A percentile compares a stretch with the other conserved stretches of the same genome.
phyloP scores from a whole-genome alignment of 2,797 vertebrate genomes.

The Thamnophis elegans region DNA sequence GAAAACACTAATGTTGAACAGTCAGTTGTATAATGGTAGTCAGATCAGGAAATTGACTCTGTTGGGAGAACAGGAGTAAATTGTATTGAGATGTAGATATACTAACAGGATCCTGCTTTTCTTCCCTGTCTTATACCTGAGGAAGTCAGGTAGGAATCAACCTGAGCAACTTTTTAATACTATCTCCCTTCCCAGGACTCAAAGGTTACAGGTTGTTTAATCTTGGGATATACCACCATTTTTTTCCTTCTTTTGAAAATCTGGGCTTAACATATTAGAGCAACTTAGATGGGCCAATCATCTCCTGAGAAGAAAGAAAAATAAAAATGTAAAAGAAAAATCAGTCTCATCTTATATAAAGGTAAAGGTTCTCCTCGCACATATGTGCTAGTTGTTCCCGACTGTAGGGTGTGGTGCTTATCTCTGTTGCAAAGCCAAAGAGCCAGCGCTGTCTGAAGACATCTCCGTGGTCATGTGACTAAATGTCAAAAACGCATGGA shows the following conservation, averaged over 20 bases:
- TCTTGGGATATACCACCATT: background rate
- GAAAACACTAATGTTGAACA: background rate
- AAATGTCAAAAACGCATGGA: too few species aligned
- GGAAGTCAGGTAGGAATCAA: background rate
- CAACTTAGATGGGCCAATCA: background rate
- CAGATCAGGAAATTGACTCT: background rate
- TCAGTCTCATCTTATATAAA: background rate
- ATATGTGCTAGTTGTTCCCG: too few species aligned
- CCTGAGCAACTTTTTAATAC: background rate
- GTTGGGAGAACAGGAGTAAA: background rate
- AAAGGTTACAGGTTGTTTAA: background rate
- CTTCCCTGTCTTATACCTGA: background rate
- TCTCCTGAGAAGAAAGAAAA: background rate
- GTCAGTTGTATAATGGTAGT: background rate
- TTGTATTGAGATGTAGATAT: background rate
- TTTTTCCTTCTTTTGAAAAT: background rate
- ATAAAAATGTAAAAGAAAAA: background rate
- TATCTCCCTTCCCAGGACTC: background rate
- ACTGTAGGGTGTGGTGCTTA: too few species aligned
- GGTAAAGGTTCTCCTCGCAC: too few species aligned
- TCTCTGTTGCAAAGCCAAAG: too few species aligned
- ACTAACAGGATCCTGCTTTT: background rate
- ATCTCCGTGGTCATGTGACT: too few species aligned
- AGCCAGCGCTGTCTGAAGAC: too few species aligned
- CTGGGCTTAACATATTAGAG: background rate